A percentile compares a stretch with the other conserved stretches of the same genome.
phyloP scores from a whole-genome alignment of 1,140 invertebrate genomes.

The Diachasmimorpha longicaudata region DNA sequence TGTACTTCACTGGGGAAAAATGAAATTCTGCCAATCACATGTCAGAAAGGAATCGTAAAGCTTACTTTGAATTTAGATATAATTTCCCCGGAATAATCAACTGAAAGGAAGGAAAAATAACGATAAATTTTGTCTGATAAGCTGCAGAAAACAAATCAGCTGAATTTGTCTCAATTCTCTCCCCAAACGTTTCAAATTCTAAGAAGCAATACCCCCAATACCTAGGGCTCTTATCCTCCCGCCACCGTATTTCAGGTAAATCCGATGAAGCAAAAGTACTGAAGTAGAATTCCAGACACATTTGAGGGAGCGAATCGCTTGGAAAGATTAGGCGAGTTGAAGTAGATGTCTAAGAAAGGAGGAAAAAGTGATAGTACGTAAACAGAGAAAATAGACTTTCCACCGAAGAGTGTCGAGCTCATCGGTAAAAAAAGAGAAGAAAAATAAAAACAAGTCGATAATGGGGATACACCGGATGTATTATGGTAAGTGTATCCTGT shows the following conservation, averaged over 20 bases:
- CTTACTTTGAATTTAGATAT: too few species aligned
- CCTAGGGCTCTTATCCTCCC: not conserved
- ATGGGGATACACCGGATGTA: not conserved
- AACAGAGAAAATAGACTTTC: not conserved
- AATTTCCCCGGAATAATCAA: not conserved
- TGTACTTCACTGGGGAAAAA: too few species aligned
- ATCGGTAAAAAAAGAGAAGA: not conserved
- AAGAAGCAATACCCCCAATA: not conserved
- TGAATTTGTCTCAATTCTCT: not conserved
- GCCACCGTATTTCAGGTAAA: not conserved
- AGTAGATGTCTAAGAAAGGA: not conserved
- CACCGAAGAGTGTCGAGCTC: not conserved
- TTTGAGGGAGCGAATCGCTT: not conserved
- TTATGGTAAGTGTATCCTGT: not conserved
- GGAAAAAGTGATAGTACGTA: not conserved
- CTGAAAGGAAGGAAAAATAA: not conserved
- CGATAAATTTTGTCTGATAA: not conserved
- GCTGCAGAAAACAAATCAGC: not conserved
- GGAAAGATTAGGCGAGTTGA: not conserved
- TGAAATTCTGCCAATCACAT: too few species aligned
- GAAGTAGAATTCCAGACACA: not conserved
- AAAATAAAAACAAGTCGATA: not conserved
- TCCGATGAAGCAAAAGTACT: not conserved
- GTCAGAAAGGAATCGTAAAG: too few species aligned
- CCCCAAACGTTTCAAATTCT: not conserved